These are phyloP conservation scores for Litoditis marina DNA, from an alignment of 2,888 invertebrate genomes.

Conservation along the genomic window DNA sequence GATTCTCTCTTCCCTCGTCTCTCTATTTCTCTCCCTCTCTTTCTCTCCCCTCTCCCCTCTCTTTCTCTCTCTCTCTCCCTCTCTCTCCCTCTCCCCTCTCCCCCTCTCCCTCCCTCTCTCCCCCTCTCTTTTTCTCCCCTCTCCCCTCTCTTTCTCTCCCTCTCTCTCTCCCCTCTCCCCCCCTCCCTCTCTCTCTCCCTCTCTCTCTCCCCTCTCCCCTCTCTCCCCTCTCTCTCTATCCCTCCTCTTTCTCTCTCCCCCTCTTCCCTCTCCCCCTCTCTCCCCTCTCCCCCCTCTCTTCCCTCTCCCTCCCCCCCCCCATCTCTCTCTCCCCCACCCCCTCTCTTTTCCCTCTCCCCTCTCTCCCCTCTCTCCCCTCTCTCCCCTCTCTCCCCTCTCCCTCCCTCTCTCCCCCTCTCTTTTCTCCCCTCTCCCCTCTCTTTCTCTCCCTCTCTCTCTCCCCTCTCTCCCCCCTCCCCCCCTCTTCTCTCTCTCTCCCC, in stretches of 20 bases:
- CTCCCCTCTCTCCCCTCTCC: too few species aligned
- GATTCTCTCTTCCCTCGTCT: background rate
- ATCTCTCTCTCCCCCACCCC: slow-evolving; percentile 4
- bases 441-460: slow-evolving; percentile 12
- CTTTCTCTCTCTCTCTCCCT: slow-evolving; percentile 10
- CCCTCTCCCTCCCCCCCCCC: background rate
- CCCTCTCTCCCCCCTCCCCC: slow-evolving; percentile 15
- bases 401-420: too few species aligned
- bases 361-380: too few species aligned
- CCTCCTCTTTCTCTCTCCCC: background rate
- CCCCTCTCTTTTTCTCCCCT: slow-evolving; percentile 1
- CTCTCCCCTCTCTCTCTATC: background rate
- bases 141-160: background rate
- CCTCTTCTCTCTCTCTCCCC: slow-evolving; percentile 15
- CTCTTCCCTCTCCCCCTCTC: background rate
- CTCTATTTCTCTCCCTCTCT: background rate
- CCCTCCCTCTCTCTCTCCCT: slow-evolving; percentile 3
- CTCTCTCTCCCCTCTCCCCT: background rate
- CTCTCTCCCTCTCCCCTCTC: slow-evolving; percentile 5
- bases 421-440: slow-evolving; percentile 13
- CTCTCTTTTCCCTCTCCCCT: slow-evolving; percentile 5
- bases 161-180: slow-evolving; percentile 5
- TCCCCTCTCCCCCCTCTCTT: background rate
- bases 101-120: background rate
- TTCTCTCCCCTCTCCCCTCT: background rate